Evolutionary conservation across 2,888 invertebrate genomes (phyloP).

Genomic region (Andrena chrysosceles): DNA sequence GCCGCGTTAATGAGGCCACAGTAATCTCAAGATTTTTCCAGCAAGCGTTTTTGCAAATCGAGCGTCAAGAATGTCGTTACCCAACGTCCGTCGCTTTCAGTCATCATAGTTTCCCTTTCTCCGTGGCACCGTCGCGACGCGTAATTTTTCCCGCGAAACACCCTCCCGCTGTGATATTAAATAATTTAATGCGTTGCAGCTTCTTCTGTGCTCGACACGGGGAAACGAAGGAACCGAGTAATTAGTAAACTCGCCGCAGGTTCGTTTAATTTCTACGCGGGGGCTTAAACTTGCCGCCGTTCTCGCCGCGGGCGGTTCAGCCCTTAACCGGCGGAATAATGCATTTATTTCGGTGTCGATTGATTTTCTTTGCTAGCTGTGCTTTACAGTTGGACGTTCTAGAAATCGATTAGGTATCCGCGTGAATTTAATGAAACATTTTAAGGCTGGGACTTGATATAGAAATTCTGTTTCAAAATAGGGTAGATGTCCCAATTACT

Average conservation of each 20-base stretch:
- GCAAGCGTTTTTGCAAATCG: constrained; percentile 44
- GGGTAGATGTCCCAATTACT: no score
- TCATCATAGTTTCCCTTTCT: not conserved
- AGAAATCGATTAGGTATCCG: no score
- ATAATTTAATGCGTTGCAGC: constrained; percentile 39
- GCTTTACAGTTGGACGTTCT: not conserved
- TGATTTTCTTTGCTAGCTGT: not conserved
- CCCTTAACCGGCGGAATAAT: not conserved
- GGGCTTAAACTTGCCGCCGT: constrained; percentile 16
- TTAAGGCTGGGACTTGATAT: no score
- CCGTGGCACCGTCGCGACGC: not conserved
- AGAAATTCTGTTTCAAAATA: no score
- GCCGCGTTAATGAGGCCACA: constrained; percentile 43
- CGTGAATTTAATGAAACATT: no score
- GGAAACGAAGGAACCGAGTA: constrained; percentile 37
- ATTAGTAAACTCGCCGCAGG: constrained; percentile 47
- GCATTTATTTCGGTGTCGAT: constrained; percentile 15
- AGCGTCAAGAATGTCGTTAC: constrained; percentile 53
- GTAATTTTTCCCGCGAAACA: constrained; percentile 27
- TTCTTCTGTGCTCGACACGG: constrained; percentile 12
- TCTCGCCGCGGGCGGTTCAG: not conserved
- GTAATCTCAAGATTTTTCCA: constrained; percentile 28
- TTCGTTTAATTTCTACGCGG: constrained; percentile 33
- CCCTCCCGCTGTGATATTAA: constrained; percentile 23
- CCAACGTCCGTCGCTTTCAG: constrained; percentile 33